Base-by-base conservation (phyloP, 1,140 invertebrate genomes). In the Drosophila lowei region DNA sequence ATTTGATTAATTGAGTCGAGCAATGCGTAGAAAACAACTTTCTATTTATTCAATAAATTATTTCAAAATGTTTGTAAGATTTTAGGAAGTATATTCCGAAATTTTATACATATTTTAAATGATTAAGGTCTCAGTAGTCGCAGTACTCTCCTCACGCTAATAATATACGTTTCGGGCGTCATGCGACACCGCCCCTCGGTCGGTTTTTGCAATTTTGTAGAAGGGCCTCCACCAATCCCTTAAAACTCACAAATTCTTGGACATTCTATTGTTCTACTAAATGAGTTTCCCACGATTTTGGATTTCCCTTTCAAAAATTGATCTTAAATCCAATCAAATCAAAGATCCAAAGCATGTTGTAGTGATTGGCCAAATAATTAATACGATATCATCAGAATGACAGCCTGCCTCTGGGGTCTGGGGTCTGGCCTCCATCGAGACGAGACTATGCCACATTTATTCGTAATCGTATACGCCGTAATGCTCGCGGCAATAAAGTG, bases 311-410 rank as follows among this genome's bases (percentile, higher is more conserved):
- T 38, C n/a, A 68, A 68, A 68, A 53, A 13, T 6, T 42, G 9
- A 23, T 54, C 34, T 23, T 48, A 16, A 49, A 2, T 4, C 34
- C 5, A 62, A 2, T 38, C n/a, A 34, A 66, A 47, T 18, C 13
- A 38, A 38, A 57, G 34, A 70, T 57, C 25, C n/a, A 57, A 70
- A 70, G 68, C 66, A 42, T 30, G 8, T 30, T 30, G 62, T 67
- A 56, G 56, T 42, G 50, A 68, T 68, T 68, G 63, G 63, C 65
- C 25, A 57, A 68, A 70, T 41, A 70, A 68, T 57, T 48, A 48
- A 70, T 70, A 68, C 47, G 66, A 70, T 70, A 70, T 68, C 66
- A 68, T 57, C 15, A 42, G 64, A 34, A 30, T 53, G 50, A 30
- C 49, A 52, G 34, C 30, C 34, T 38, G 11, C 11, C 34, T 4